Conservation (phyloP, 2,113 vertebrate species). For the Chrysochloris asiatica region DNA sequence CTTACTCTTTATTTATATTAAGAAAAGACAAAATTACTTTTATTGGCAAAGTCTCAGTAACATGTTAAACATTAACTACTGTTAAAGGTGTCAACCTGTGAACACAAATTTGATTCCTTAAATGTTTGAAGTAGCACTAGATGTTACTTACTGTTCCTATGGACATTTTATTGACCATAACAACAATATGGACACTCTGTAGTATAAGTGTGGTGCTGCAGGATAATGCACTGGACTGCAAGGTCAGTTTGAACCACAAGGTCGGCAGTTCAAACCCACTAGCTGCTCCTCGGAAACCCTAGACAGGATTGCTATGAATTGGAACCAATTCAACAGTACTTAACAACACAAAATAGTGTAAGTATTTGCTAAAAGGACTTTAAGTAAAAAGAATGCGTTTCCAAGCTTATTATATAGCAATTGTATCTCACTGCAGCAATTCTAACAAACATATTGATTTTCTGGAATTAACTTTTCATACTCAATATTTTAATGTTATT, state of each 20-base stretch:
- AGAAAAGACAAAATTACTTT: background rate
- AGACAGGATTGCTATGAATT: too few species aligned
- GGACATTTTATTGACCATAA: background rate
- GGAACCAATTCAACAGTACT: too few species aligned
- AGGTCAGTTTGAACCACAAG: too few species aligned
- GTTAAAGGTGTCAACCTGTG: background rate
- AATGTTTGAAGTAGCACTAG: background rate
- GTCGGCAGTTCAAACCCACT: too few species aligned
- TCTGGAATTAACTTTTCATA: background rate
- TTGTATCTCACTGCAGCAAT: background rate
- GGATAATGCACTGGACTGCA: too few species aligned
- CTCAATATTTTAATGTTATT: conserved; percentile 19
- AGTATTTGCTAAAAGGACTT: background rate
- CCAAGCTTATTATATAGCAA: background rate
- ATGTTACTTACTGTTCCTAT: background rate
- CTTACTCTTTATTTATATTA: background rate
- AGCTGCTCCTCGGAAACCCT: too few species aligned
- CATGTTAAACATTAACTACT: background rate
- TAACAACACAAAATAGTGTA: too few species aligned
- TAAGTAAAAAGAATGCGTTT: background rate
- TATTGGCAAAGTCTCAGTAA: background rate
- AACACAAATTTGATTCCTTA: conserved; percentile 33
- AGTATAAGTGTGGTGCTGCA: background rate
- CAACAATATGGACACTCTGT: background rate
- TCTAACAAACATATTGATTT: background rate